phyloP scores from a whole-genome alignment of 2,888 invertebrate genomes.

The Ectropis crepuscularia region DNA sequence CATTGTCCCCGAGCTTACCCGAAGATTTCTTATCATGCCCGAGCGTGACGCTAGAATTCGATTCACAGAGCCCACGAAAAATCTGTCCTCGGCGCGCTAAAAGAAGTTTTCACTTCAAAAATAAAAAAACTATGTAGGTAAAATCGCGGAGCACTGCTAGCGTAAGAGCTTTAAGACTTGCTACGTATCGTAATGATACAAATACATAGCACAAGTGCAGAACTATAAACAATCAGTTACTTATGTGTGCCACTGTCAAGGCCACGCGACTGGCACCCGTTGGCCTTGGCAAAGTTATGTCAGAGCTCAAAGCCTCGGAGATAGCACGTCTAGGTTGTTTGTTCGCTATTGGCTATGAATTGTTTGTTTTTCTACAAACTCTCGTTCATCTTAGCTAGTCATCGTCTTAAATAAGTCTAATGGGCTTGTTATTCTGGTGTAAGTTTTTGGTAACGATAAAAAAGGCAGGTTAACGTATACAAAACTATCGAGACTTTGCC shows the following conservation, averaged over 20 bases:
- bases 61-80: too few species aligned
- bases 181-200: too few species aligned
- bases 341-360: neutral
- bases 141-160: too few species aligned
- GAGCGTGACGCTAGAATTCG: too few species aligned
- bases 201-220: constrained; percentile 11
- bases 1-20: too few species aligned
- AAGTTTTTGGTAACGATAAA: neutral
- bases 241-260: constrained; percentile 53
- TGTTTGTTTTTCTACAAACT: constrained; percentile 8
- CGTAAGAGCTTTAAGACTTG: too few species aligned
- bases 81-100: too few species aligned
- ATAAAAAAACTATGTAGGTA: too few species aligned
- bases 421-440: neutral
- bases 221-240: constrained; percentile 11
- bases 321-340: constrained; percentile 15
- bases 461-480: too few species aligned
- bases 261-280: constrained; percentile 48
- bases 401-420: neutral
- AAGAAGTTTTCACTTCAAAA: too few species aligned
- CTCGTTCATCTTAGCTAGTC: neutral
- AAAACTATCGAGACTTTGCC: too few species aligned
- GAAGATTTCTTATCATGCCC: too few species aligned
- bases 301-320: constrained; percentile 8
- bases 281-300: constrained; percentile 40